Percentiles rank a stretch among this genome's conserved stretches.
phyloP scores from a whole-genome alignment of 2,797 vertebrate genomes.

The Pangasius sanitwongsei region DNA sequence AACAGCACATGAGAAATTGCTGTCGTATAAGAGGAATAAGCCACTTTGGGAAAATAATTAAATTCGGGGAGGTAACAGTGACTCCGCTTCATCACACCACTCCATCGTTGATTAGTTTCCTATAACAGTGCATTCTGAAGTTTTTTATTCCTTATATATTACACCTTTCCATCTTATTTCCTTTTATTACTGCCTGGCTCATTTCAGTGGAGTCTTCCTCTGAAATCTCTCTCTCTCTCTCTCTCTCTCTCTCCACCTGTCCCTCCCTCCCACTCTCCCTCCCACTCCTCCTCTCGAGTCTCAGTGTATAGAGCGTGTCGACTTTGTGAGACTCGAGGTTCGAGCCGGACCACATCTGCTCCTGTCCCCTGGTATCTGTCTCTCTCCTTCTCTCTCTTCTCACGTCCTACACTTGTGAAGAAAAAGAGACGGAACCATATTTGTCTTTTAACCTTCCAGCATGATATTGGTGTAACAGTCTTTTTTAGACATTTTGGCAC shows the following conservation, averaged over 20 bases:
- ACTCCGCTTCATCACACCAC: background rate
- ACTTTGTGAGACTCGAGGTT: slow-evolving; percentile 25
- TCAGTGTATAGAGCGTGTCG: background rate
- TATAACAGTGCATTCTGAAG: background rate
- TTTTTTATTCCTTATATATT: background rate
- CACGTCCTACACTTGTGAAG: slow-evolving; percentile 46
- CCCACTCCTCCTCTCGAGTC: slow-evolving; percentile 1
- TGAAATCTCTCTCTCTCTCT: background rate
- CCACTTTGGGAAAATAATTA: background rate
- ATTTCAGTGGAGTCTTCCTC: background rate
- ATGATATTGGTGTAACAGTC: slow-evolving; percentile 3
- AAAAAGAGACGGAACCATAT: slow-evolving; percentile 35
- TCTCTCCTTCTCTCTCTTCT: slow-evolving; percentile 30
- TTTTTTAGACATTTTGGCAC: slow-evolving; percentile 10
- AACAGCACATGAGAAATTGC: background rate
- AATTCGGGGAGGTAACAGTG: background rate
- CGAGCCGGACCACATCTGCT: slow-evolving; percentile 33
- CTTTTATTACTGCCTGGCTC: background rate
- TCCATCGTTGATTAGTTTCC: background rate
- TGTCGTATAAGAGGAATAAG: background rate
- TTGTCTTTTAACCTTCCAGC: slow-evolving; percentile 33
- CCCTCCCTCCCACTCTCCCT: background rate
- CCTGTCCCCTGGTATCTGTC: slow-evolving; percentile 13
- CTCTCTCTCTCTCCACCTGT: slow-evolving; percentile 15
- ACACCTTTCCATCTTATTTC: background rate